Evolutionary conservation across 2,113 vertebrate species (phyloP).

Genomic region (Geococcyx californianus): DNA sequence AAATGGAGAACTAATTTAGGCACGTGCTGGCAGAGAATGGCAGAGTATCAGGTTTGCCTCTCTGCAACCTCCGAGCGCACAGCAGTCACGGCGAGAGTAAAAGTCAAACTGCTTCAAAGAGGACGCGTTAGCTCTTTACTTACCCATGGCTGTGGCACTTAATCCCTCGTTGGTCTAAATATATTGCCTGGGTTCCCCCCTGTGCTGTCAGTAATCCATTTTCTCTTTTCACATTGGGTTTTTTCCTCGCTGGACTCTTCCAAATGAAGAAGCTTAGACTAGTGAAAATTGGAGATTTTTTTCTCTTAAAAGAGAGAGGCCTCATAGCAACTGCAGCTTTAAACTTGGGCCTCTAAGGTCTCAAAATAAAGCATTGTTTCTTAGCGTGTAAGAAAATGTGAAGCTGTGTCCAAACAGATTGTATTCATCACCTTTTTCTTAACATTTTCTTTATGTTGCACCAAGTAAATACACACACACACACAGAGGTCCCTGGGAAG

Average conservation of each 20-base stretch:
- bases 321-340: background rate
- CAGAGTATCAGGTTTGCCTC: slow-evolving; percentile 58
- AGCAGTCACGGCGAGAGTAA: background rate
- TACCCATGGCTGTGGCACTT: background rate
- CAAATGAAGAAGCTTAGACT: background rate
- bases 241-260: background rate
- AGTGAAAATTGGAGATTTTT: background rate
- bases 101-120: background rate
- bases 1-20: slow-evolving; percentile 91
- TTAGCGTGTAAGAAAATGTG: rapidly evolving
- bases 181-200: background rate
- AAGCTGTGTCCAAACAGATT: background rate
- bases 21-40: slow-evolving; percentile 80
- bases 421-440: background rate
- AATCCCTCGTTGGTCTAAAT: background rate
- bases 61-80: background rate
- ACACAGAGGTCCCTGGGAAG: background rate
- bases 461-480: no score
- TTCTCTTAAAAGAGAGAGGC: background rate
- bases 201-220: background rate
- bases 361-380: background rate
- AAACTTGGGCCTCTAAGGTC: background rate
- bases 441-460: background rate
- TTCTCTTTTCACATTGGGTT: background rate
- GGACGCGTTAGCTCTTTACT: background rate